Evolutionary conservation across 2,797 vertebrate species (phyloP).

Genomic region (Anolis apletophallus): DNA sequence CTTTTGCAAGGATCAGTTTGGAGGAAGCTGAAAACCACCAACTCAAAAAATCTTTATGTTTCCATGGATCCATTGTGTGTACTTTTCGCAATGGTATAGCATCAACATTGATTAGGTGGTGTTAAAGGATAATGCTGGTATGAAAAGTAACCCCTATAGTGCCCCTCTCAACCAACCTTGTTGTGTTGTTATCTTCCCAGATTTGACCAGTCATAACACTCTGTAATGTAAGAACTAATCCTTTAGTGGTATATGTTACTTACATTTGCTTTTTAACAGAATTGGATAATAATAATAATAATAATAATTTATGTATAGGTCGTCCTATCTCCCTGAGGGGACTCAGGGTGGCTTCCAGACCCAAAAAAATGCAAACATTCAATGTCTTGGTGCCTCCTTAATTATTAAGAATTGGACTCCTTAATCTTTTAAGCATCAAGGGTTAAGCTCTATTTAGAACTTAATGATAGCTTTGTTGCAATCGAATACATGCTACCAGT

Average conservation of each 20-base stretch:
- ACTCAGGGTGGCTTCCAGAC: too few species aligned
- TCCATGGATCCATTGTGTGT: neutral
- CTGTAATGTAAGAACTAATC: neutral
- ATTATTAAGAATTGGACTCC: neutral
- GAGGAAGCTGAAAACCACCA: conserved; percentile 59
- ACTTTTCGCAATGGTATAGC: neutral
- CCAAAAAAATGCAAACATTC: too few species aligned
- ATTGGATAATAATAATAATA: neutral
- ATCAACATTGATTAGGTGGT: neutral
- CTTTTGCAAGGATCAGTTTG: conserved; percentile 61
- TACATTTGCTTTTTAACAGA: conserved; percentile 3
- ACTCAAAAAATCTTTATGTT: neutral
- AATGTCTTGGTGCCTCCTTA: too few species aligned
- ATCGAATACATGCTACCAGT: neutral
- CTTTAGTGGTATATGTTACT: conserved; percentile 18
- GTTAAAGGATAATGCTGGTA: neutral
- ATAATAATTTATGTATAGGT: too few species aligned
- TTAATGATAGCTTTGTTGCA: neutral
- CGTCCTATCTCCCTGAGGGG: too few species aligned
- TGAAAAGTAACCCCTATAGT: neutral
- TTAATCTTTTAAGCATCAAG: neutral
- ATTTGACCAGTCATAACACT: neutral
- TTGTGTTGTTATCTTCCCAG: neutral
- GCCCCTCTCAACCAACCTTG: neutral
- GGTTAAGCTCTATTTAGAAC: neutral